These are phyloP conservation scores for Clostera curtula DNA, from an alignment of 2,888 invertebrate genomes.

Conservation along the genomic window DNA sequence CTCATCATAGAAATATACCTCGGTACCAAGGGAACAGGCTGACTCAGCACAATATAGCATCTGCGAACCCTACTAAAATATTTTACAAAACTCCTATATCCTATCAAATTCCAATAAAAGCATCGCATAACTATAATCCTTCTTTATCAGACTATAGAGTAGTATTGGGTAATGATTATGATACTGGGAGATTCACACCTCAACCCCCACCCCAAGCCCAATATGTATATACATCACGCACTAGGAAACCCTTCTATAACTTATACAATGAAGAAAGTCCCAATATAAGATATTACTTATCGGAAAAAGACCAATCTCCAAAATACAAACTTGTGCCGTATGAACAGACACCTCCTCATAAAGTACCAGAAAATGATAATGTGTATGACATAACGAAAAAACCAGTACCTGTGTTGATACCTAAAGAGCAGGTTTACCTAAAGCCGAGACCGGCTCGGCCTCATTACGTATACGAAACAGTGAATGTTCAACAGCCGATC, in stretches of 20 bases:
- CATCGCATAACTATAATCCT: slow-evolving; percentile 39
- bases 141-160: slow-evolving; percentile 29
- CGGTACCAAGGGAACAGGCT: slow-evolving; percentile 64
- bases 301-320: slow-evolving; percentile 47
- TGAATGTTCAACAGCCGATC: slow-evolving; percentile 29
- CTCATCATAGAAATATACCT: slow-evolving; percentile 56
- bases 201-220: too few relatives aligned
- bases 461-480: slow-evolving; percentile 39
- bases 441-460: slow-evolving; percentile 47
- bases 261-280: slow-evolving; percentile 39
- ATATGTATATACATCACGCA: slow-evolving; percentile 26
- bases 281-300: slow-evolving; percentile 51
- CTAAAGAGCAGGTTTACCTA: slow-evolving; percentile 45
- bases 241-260: slow-evolving; percentile 48
- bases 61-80: slow-evolving; percentile 59
- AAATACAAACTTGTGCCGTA: slow-evolving; percentile 68
- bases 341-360: slow-evolving; percentile 60
- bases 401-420: slow-evolving; percentile 31
- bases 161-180: slow-evolving; percentile 31
- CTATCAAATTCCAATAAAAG: slow-evolving; percentile 36
- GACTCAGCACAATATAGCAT: slow-evolving; percentile 63
- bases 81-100: slow-evolving; percentile 48
- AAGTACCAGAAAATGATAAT: slow-evolving; percentile 24
- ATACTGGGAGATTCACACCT: slow-evolving; percentile 35
- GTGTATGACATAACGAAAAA: slow-evolving; percentile 34